Base-by-base conservation (phyloP, 2,888 invertebrate species). In the Ennomos fuscantarius region DNA sequence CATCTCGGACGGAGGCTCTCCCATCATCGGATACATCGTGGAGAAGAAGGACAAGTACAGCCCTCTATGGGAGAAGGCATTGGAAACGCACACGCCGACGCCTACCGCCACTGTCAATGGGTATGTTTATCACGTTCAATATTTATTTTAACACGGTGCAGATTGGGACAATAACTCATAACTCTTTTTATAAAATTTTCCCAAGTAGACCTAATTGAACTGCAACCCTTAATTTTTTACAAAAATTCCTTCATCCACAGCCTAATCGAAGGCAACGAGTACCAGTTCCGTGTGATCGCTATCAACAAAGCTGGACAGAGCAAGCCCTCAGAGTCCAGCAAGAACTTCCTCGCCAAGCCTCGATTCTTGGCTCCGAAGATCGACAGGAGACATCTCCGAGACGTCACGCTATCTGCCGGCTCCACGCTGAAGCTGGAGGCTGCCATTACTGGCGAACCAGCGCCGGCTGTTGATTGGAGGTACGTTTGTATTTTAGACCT, bases 211-310 rank as follows among this genome's bases (percentile, higher is more conserved):
- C 24, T 6, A 0, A 6, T 6, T 24, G 5, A 1, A 24, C 24
- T 24, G 1, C 12, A 11, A 12, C 5, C 11, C 8, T 15, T 8
- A 13, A 15, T 10, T 36, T 3, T 11, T 8, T 40, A 10, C 37
- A 1, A 39, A 9, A 47, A 12, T 12, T 9, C 9, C 9, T 12
- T 33, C 9, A 3, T 12, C 11, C 12, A 2, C 81, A 93, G 93
- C 40, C 88, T 99, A 45, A 96, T 97, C 75, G 99, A 99, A 93
- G 99, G 99, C 69, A 97, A 98, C 82, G 98, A 99, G 80, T 99
- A 98, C 84, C 98, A 99, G 86, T 99, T 99, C 95, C 95, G 99
- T 33, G 96, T 99, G 33, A 95, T 98, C 68, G 99, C 99, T 8
- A 93, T 99, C 52, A 99, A 99, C 90, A 97, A 97, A 83, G 98